phyloP scores from a whole-genome alignment of 2,888 invertebrate species.

The Machimus atricapillus region DNA sequence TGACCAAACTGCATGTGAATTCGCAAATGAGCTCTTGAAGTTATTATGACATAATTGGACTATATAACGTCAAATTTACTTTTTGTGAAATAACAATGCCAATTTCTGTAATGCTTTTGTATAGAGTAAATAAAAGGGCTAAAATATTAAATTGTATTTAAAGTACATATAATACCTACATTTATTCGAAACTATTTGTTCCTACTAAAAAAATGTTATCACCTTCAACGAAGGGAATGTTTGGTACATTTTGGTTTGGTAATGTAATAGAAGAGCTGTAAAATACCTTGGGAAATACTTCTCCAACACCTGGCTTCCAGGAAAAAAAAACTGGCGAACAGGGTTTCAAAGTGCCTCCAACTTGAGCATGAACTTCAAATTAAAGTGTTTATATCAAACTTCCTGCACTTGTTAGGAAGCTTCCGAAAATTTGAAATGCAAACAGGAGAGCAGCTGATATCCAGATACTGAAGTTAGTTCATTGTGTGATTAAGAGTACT shows the following conservation, averaged over 20 bases:
- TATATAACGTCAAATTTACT: background rate
- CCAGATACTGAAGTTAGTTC: background rate
- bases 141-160: too few species aligned
- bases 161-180: too few species aligned
- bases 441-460: background rate
- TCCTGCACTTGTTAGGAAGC: background rate
- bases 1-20: background rate
- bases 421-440: background rate
- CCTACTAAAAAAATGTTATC: background rate
- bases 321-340: background rate
- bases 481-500: background rate
- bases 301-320: background rate
- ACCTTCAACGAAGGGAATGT: background rate
- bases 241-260: background rate
- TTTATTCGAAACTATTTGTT: too few species aligned
- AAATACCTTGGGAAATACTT: background rate
- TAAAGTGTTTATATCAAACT: background rate
- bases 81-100: background rate
- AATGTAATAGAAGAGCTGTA: background rate
- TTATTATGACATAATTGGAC: background rate
- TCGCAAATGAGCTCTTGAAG: background rate
- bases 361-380: background rate
- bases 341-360: background rate
- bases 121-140: too few species aligned
- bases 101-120: background rate